These are phyloP conservation scores for Adela reaumurella DNA, from an alignment of 2,888 invertebrate genomes.

Conservation along the genomic window DNA sequence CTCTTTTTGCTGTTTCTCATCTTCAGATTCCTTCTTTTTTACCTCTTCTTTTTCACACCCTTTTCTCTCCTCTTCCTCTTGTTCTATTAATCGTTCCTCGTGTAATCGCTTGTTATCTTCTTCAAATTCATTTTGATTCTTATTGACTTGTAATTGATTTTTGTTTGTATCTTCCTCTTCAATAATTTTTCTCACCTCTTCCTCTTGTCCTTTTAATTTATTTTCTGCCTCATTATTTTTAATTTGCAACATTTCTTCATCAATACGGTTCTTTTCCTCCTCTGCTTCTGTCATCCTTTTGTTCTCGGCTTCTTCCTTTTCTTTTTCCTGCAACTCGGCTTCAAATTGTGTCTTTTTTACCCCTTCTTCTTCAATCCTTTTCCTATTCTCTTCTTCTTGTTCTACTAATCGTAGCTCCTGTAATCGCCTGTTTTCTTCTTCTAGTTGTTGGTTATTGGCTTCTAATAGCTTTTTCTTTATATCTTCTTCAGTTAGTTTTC, in stretches of 20 bases:
- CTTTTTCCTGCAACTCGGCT: neutral
- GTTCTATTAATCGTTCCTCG: no score
- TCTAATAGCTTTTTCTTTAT: constrained; percentile 1
- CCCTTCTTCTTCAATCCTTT: no score
- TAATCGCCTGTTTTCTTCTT: constrained; percentile 11
- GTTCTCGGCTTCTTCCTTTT: constrained; percentile 2
- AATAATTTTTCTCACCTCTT: constrained; percentile 5
- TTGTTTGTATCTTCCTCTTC: no score
- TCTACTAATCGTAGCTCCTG: no score
- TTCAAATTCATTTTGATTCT: no score
- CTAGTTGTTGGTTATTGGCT: constrained; percentile 6
- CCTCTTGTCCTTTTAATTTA: constrained; percentile 4
- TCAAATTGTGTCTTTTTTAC: neutral
- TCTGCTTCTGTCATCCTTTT: neutral
- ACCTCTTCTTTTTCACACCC: constrained; percentile 3
- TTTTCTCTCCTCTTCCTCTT: constrained; percentile 3
- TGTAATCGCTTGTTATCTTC: no score
- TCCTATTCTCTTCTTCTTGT: neutral
- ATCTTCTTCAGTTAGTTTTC: constrained; percentile 9
- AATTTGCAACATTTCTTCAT: constrained; percentile 6
- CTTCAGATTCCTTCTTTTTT: constrained; percentile 2
- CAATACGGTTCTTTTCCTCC: constrained; percentile 1
- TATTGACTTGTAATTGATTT: no score
- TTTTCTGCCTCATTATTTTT: constrained; percentile 1
- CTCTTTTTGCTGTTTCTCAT: constrained; percentile 5